Percentiles rank a stretch among this genome's conserved stretches.
These are phyloP conservation scores for Grallaria varia DNA, from an alignment of 2,113 vertebrate genomes.

Conservation along the genomic window DNA sequence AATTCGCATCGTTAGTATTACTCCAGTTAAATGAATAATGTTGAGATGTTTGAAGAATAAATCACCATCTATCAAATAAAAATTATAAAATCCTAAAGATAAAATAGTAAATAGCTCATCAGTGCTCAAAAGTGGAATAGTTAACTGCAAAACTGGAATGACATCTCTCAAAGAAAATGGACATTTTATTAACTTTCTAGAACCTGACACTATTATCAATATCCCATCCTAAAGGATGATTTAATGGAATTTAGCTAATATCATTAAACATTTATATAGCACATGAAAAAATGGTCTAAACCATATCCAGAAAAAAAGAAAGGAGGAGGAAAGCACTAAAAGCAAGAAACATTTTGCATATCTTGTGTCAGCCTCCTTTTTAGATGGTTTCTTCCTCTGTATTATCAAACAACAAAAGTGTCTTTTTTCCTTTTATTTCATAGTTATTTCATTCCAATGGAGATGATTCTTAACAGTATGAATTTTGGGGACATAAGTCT, in stretches of 20 bases:
- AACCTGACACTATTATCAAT: not conserved
- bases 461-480: not conserved
- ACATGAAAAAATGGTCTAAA: not conserved
- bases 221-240: not conserved
- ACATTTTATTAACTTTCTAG: not conserved
- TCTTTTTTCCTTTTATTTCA: not conserved
- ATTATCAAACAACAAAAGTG: not conserved
- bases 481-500: not conserved
- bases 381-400: not conserved
- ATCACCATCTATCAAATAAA: not conserved
- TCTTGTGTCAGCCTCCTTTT: not conserved
- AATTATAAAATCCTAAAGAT: not conserved
- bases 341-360: not conserved
- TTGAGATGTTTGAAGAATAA: not conserved
- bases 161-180: not conserved
- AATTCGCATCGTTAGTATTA: not conserved
- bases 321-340: not conserved
- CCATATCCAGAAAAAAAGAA: not conserved
- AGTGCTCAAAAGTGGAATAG: not conserved
- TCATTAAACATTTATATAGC: not conserved
- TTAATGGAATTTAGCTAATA: not conserved
- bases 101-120: not conserved
- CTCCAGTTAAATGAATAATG: not conserved
- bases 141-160: not conserved
- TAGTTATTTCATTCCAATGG: not conserved